Evolutionary conservation across 2,797 vertebrate species (phyloP), one percentile per base, ranked within the genome.

Genomic region (Harpagifer antarcticus): DNA sequence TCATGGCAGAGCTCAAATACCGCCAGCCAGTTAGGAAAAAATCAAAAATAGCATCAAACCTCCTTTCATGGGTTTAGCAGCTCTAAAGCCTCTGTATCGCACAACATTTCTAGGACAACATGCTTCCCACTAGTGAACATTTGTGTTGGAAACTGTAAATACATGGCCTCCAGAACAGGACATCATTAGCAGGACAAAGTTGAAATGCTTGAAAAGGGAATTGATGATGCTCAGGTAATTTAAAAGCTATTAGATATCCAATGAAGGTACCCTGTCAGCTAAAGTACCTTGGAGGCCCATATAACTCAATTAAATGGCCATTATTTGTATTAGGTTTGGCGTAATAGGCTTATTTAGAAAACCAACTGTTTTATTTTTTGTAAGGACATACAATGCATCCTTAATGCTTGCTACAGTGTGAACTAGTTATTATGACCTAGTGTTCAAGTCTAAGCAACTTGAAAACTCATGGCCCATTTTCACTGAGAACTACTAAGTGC

Each of bases 241-340:
- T 64, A 84, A 84, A 88, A 83, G 69, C 85, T 54, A 86, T 86
- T 85, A 84, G 70, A 73, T 69, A 68, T 82, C 70, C 78, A 86
- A 87, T 88, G 89, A 84, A 79, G 68, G 59, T 60, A 77, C 70
- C 56, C 74, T 67, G 78, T 80, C 44, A n/a, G 62, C 44, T 64
- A 60, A 47, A 83, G 33, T 61, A 82, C 66, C 75, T 74, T 67
- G 71, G 76, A 57, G 85, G 82, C 74, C 87, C 77, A 83, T 87
- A 72, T 55, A 76, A 61, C 60, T 58, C 78, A 82, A 87, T 90
- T 89, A 91, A 84, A 81, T 74, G 62, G 33, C 59, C 47, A 68
- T 87, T 85, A 86, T 87, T 88, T 85, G 43, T 64, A 73, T 83
- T 77, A 77, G 72, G 31, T 49, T 50, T 72, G 63, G 27, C 23